A percentile compares a stretch with the other conserved stretches of the same genome.
Conservation (phyloP, 1,140 invertebrate species). For the Diploscapter pachys region DNA sequence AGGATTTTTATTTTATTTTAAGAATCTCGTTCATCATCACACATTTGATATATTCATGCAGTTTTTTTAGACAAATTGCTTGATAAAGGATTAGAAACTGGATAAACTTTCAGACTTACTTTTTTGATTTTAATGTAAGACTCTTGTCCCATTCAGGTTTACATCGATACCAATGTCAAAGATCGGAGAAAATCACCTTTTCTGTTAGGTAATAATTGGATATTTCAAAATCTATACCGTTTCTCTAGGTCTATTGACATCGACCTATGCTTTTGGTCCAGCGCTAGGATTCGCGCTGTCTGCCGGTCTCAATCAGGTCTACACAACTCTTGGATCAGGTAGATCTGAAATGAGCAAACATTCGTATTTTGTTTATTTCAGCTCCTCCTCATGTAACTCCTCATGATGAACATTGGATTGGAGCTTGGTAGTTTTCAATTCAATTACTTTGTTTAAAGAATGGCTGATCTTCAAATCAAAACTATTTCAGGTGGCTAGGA, state of each 20-base stretch:
- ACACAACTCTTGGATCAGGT: conserved; percentile 31
- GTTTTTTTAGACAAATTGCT: no score
- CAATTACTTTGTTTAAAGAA: no score
- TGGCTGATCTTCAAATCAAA: no score
- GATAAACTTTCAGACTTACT: not conserved
- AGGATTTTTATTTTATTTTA: no score
- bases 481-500: conserved; percentile 17
- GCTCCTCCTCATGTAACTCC: conserved; percentile 24
- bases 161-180: conserved; percentile 29
- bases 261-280: conserved; percentile 35
- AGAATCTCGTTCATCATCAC: no score
- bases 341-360: not conserved
- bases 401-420: conserved; percentile 34
- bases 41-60: no score
- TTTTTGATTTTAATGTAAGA: no score
- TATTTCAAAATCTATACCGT: not conserved
- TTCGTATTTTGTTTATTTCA: conserved; percentile 1
- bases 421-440: conserved; percentile 11
- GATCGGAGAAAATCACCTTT: conserved; percentile 30
- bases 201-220: not conserved
- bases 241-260: conserved; percentile 22
- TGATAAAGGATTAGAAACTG: no score
- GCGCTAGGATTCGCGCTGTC: conserved; percentile 29
- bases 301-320: conserved; percentile 25
- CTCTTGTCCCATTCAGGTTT: not conserved